Percentiles rank a stretch among this genome's conserved stretches.
Evolutionary conservation across 1,140 invertebrate genomes (phyloP).

Genomic region (Phymastichus coffea): DNA sequence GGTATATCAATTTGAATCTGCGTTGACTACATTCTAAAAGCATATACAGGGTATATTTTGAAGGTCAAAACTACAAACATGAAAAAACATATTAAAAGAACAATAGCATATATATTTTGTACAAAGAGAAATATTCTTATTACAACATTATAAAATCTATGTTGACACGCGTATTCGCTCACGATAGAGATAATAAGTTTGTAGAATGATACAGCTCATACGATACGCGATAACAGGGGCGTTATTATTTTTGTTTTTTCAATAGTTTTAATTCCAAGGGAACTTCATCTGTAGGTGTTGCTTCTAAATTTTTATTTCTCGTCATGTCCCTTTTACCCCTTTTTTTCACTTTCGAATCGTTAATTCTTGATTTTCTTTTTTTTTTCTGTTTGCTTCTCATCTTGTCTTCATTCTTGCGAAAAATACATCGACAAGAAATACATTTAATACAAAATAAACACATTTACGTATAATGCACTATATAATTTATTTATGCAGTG

Average conservation of each 20-base stretch:
- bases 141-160: conserved; percentile 55
- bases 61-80: too few relatives aligned
- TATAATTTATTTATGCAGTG: too few relatives aligned
- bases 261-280: not conserved
- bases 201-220: conserved; percentile 31
- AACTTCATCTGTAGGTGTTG: not conserved
- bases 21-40: too few relatives aligned
- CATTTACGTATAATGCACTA: conserved; percentile 33
- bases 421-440: conserved; percentile 44
- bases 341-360: too few relatives aligned
- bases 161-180: conserved; percentile 34
- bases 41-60: too few relatives aligned
- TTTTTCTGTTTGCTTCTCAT: not conserved
- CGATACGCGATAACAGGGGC: not conserved
- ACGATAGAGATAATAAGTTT: conserved; percentile 35
- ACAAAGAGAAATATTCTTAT: conserved; percentile 48
- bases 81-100: too few relatives aligned
- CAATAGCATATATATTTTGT: too few relatives aligned
- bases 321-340: not conserved
- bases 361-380: too few relatives aligned
- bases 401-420: conserved; percentile 17
- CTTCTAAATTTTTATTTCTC: not conserved
- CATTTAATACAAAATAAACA: conserved; percentile 49
- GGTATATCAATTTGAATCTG: too few relatives aligned
- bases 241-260: conserved; percentile 2